phyloP scores from a whole-genome alignment of 2,797 vertebrate species.

The Galago senegalensis region DNA sequence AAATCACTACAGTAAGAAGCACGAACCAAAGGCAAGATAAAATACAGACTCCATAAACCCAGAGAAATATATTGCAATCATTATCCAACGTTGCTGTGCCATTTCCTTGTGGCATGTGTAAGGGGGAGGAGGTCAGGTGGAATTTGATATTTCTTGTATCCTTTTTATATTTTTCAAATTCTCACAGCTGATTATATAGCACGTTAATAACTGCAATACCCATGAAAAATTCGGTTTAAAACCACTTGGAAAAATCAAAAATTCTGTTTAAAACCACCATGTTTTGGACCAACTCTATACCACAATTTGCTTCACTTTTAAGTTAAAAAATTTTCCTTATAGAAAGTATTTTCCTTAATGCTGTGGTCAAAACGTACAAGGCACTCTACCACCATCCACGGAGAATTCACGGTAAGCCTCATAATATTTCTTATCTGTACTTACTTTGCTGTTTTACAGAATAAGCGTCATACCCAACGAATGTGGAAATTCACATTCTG shows the following conservation, averaged over 20 bases:
- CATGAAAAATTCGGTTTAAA: conserved; percentile 29
- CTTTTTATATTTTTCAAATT: not conserved
- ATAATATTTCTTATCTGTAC: conserved; percentile 82
- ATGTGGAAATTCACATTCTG: conserved; percentile 76
- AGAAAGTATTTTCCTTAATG: conserved; percentile 85
- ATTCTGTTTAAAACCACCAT: conserved; percentile 67
- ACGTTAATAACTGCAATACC: conserved; percentile 11
- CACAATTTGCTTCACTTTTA: conserved; percentile 73
- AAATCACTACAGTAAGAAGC: not conserved
- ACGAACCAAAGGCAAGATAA: not conserved
- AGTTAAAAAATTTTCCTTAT: conserved; percentile 71
- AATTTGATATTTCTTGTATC: not conserved
- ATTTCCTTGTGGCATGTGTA: not conserved
- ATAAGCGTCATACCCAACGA: conserved; percentile 80
- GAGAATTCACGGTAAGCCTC: conserved; percentile 81
- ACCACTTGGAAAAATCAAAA: conserved; percentile 75
- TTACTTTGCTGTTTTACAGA: conserved; percentile 83
- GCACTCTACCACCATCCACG: conserved; percentile 52
- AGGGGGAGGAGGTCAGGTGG: not conserved
- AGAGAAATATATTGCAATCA: not conserved
- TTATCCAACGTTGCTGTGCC: not conserved
- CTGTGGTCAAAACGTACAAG: conserved; percentile 76
- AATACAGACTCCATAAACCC: not conserved
- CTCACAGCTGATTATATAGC: not conserved
- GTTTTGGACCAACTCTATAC: conserved; percentile 73